Percentiles rank a stretch among this genome's conserved stretches.
Evolutionary conservation across 2,888 invertebrate species (phyloP).

Genomic region (Isoperla grammatica): DNA sequence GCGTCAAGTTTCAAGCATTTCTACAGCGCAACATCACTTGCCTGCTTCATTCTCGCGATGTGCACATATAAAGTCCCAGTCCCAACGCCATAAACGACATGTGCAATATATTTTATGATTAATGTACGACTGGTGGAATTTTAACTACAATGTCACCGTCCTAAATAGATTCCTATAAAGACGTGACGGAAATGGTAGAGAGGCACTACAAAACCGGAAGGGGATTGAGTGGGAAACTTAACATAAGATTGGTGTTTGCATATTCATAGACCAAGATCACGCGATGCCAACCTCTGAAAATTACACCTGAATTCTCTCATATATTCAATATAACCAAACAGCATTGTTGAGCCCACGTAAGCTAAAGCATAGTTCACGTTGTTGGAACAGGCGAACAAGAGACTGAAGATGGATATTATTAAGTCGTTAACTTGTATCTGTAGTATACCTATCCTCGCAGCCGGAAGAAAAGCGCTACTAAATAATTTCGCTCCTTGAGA

Average conservation of each 20-base stretch:
- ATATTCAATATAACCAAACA: not conserved
- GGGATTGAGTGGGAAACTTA: not conserved
- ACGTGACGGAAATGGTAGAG: not conserved
- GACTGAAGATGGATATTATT: not conserved
- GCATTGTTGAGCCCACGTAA: not conserved
- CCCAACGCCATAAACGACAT: too few species aligned
- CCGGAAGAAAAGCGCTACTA: not conserved
- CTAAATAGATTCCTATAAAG: not conserved
- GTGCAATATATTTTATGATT: too few species aligned
- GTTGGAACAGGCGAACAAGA: not conserved
- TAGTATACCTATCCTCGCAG: not conserved
- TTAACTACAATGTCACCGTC: too few species aligned
- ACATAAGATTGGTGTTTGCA: slow-evolving; percentile 4
- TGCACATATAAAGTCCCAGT: too few species aligned
- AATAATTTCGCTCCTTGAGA: not conserved
- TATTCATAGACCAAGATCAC: not conserved
- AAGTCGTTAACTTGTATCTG: not conserved
- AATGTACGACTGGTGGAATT: too few species aligned
- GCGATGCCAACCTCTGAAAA: not conserved
- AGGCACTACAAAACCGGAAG: not conserved
- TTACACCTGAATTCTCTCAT: not conserved
- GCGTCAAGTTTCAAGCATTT: too few species aligned
- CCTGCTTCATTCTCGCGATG: too few species aligned
- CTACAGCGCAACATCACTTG: too few species aligned
- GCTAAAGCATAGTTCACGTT: too few species aligned